These are phyloP conservation scores for Fabriciana adippe DNA, from an alignment of 2,888 invertebrate genomes.

Conservation along the genomic window DNA sequence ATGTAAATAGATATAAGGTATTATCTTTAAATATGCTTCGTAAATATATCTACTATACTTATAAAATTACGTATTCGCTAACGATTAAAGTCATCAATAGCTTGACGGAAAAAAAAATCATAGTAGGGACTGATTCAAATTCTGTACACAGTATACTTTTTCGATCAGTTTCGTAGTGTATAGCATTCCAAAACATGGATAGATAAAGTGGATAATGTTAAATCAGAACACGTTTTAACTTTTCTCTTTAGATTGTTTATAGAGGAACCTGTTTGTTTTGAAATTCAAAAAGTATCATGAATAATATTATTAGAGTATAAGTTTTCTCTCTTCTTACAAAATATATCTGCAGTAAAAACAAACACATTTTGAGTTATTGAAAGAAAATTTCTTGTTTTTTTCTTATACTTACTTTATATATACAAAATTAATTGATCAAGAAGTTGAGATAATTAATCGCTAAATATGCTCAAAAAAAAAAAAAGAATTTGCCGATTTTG, in stretches of 20 bases:
- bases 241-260: slow-evolving; percentile 18
- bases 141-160: slow-evolving; percentile 19
- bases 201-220: slow-evolving; percentile 20
- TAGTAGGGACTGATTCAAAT: slow-evolving; percentile 14
- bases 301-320: background rate
- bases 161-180: slow-evolving; percentile 23
- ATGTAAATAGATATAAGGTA: too few relatives aligned
- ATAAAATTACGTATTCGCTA: background rate
- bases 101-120: background rate
- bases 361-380: too few relatives aligned
- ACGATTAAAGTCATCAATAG: background rate
- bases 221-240: slow-evolving; percentile 20
- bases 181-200: slow-evolving; percentile 12
- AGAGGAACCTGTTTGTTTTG: slow-evolving; percentile 11
- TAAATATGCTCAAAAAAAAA: too few relatives aligned
- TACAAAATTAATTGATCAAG: too few relatives aligned
- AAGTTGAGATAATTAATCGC: too few relatives aligned
- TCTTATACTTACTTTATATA: too few relatives aligned
- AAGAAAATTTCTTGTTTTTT: too few relatives aligned
- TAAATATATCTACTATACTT: background rate
- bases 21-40: too few relatives aligned
- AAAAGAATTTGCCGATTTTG: too few relatives aligned
- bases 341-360: too few relatives aligned
- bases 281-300: background rate
- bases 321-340: too few relatives aligned